Conservation (phyloP, 1,140 invertebrate species). For the Diorhabda elongata region DNA sequence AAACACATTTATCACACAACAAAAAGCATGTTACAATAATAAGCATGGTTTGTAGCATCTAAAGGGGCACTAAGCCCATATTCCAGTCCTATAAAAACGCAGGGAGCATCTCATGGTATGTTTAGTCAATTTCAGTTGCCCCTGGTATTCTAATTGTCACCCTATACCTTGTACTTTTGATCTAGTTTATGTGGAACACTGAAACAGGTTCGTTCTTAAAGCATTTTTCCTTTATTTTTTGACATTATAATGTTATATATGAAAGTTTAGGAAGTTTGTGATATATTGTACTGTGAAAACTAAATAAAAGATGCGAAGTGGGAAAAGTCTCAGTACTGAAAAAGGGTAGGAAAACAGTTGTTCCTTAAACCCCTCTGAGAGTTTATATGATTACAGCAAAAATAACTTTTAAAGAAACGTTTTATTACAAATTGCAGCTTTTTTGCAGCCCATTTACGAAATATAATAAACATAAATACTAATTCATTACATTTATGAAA, state of each 20-base stretch:
- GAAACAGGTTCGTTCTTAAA: background rate
- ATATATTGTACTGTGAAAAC: no score
- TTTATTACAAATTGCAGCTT: no score
- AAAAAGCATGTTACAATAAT: conserved; percentile 22
- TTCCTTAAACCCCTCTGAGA: no score
- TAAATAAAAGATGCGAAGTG: no score
- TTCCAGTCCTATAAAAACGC: conserved; percentile 42
- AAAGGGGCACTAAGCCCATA: conserved; percentile 38
- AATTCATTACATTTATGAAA: no score
- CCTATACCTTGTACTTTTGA: background rate
- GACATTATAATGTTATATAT: conserved; percentile 11
- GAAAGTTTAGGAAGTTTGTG: background rate
- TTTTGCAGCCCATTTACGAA: no score
- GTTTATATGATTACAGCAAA: no score
- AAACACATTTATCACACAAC: background rate
- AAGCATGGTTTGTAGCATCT: conserved; percentile 38
- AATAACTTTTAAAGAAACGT: no score
- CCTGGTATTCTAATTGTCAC: background rate
- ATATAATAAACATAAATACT: no score
- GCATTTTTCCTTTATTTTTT: conserved; percentile 15
- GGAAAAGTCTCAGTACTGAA: no score
- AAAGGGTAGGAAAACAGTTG: no score
- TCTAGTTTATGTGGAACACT: background rate
- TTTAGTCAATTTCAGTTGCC: conserved; percentile 23
- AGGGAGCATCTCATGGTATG: conserved; percentile 40